Base-by-base conservation (phyloP, 2,113 vertebrate species). In the Gorsachius goisagi region DNA sequence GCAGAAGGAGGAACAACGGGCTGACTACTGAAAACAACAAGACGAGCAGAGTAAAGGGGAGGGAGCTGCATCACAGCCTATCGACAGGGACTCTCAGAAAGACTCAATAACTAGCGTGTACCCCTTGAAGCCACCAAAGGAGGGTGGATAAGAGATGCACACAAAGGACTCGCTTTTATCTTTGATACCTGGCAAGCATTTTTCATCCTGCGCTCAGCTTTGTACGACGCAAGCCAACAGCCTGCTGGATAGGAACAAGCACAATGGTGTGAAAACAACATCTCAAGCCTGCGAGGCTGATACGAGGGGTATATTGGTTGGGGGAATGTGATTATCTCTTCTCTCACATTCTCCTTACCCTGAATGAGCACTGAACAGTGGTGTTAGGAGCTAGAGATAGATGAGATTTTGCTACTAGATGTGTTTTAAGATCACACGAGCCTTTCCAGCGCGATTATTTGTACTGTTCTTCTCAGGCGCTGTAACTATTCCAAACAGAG, bases 141-240 rank as follows among this genome's bases (percentile, higher is more conserved):
- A 73, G 28, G 9, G 52, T 20, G 45, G 64, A n/a, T 87, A 94
- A 93, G 50, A 77, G 39, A 85, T n/a, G 41, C 66, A 90, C 55
- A 83, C 45, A 79, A 92, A 96, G n/a, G 67, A 62, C 53, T 78
- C 24, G 56, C 69, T 94, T 86, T 64, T 82, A 82, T 71, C 87
- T 88, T 90, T 63, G 84, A 91, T 91, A 78, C 24, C 47, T 64
- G n/a, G 80, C 45, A 95, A 93, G 53, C n/a, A 37, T 68, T 95
- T 97, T 92, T 94, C 63, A 62, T 92, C 79, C 72, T 79, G 47
- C 49, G n/a, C 62, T 85, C 84, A 89, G 88, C 69, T 93, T 82
- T 95, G 93, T 93, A 77, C 90, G 93, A 79, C 60, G 79, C 19
- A 67, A 75, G 67, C 72, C 91, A 87, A 79, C 64, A 94, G 88